Evolutionary conservation across 92 coral and sea anemone genomes (phyloP).

Genomic region (Porites divaricata): DNA sequence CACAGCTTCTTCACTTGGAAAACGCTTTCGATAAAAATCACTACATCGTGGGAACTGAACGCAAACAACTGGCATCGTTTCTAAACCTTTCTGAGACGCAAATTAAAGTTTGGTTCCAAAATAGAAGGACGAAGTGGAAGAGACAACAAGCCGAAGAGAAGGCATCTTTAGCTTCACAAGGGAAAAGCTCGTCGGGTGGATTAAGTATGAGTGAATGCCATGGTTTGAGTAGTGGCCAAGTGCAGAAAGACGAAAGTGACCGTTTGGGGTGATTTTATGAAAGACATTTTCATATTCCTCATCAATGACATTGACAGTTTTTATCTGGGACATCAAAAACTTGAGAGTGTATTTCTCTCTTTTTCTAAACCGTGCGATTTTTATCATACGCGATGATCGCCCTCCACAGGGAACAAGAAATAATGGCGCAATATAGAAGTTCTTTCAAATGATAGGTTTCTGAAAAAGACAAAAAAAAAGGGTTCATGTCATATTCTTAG

Average conservation of each 20-base stretch:
- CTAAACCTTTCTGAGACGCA: slow-evolving; percentile 93
- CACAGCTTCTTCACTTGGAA: slow-evolving; percentile 89
- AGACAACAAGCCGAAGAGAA: slow-evolving; percentile 92
- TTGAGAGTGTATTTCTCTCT: not conserved
- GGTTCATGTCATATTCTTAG: not conserved
- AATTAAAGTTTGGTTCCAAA: slow-evolving; percentile 97
- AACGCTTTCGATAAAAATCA: slow-evolving; percentile 97
- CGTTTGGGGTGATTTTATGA: slow-evolving; percentile 9
- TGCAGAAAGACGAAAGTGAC: slow-evolving; percentile 63
- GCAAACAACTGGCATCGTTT: slow-evolving; percentile 91
- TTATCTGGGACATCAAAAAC: not conserved
- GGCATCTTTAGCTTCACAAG: slow-evolving; percentile 73
- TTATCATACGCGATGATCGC: not conserved
- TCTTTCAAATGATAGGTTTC: not conserved
- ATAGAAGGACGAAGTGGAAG: slow-evolving; percentile 91
- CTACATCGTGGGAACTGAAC: slow-evolving; percentile 93
- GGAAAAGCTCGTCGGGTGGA: slow-evolving; percentile 30
- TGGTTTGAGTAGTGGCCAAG: slow-evolving; percentile 37
- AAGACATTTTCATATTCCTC: not conserved
- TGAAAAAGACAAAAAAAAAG: not conserved
- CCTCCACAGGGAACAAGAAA: not conserved
- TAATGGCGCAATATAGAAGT: not conserved
- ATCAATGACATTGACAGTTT: not conserved
- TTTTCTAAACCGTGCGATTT: slow-evolving; percentile 13
- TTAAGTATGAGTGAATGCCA: slow-evolving; percentile 68